Evolutionary conservation across 2,888 invertebrate genomes (phyloP).

Genomic region (Ptilodon capucinus): DNA sequence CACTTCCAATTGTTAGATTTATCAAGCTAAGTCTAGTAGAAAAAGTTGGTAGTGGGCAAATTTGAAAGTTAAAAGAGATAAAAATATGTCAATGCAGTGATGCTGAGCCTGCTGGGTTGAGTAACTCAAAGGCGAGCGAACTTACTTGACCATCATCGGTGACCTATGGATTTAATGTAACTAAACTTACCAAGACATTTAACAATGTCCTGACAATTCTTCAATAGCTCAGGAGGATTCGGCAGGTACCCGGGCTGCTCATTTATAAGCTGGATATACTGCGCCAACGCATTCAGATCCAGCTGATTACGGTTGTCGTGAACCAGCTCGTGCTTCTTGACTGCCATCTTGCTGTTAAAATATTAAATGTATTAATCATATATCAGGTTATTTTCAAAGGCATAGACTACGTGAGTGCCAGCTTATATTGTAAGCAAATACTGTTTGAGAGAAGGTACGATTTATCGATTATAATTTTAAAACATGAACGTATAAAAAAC

Average conservation of each 20-base stretch:
- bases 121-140: too few relatives aligned
- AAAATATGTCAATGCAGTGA: too few relatives aligned
- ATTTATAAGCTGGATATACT: conserved; percentile 77
- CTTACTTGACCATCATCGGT: too few relatives aligned
- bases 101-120: too few relatives aligned
- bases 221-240: conserved; percentile 63
- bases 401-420: background rate
- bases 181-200: conserved; percentile 69
- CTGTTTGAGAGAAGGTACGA: too few relatives aligned
- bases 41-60: too few relatives aligned
- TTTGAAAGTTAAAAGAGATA: too few relatives aligned
- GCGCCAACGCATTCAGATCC: conserved; percentile 60
- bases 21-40: too few relatives aligned
- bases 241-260: conserved; percentile 66
- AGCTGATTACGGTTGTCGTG: conserved; percentile 68
- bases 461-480: too few relatives aligned
- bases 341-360: conserved; percentile 70
- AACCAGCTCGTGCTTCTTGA: conserved; percentile 82
- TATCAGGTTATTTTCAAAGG: background rate
- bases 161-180: background rate
- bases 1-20: too few relatives aligned
- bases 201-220: conserved; percentile 77
- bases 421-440: too few relatives aligned
- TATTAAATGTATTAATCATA: background rate
- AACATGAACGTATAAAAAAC: too few relatives aligned